Base-by-base conservation (phyloP, 1,140 invertebrate species). In the Rhyacophila brunnea region DNA sequence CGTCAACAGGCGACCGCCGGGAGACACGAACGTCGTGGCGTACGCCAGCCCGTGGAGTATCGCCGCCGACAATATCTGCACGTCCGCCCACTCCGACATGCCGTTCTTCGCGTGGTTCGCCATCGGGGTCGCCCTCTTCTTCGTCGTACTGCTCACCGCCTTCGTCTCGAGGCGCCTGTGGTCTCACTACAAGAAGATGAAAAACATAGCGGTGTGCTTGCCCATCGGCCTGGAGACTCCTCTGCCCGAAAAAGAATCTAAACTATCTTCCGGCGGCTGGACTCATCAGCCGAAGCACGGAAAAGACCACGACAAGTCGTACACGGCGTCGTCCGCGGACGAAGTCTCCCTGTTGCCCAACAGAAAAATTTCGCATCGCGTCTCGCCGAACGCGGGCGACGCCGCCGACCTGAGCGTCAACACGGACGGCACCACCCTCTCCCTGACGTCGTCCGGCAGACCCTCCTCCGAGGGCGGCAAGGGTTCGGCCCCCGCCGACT, bases 31-130 rank as follows among this genome's bases (percentile, higher is more conserved):
- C 11, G 28, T 20, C 18, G 44, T 68, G 52, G 62, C 63, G 36
- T 75, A 73, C 65, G 50, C 68, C 19, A 79, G 79, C 10, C 69
- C 72, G 42, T 83, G 79, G 80, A 81, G 78, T 70, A 67, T 72
- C 56, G 69, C 4, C 67, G 11, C 69, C 61, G 35, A 42, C 11
- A 64, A 68, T 71, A 19, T 32, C 18, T 50, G 38, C 52, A 40
- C 13, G 0, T 34, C 32, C 0, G 40, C 48, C 11, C 13, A 45
- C 40, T 19, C 18, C 15, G 6, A 14, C 38, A 6, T 28, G 9
- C 23, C 32, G 13, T 11, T 34, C 11, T 23, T 34, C 36, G 15
- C 7, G 6, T 42, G 46, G 55, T 9, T 47, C 15, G 6, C 5
- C 11, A 40, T 50, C 5, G 2, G 6, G 10, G 9, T 42, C 11